These are phyloP conservation scores for Pyrrhosoma nymphula DNA, from an alignment of 2,888 invertebrate species.

Conservation along the genomic window DNA sequence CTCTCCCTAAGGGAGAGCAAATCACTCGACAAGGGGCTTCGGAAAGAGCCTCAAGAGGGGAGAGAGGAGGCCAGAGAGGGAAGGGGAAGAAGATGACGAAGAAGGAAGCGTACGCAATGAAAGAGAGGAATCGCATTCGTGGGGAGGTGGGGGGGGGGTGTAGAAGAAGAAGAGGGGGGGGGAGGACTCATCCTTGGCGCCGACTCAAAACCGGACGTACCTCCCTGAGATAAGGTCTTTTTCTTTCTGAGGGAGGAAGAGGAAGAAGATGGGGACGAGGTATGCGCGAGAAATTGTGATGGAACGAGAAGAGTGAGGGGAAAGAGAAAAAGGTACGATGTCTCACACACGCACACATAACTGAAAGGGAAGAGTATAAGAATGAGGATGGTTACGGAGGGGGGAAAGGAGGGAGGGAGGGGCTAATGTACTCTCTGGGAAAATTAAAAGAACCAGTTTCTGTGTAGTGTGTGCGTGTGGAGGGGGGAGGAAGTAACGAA, in stretches of 20 bases:
- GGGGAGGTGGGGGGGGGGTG: background rate
- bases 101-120: background rate
- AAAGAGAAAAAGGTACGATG: background rate
- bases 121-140: background rate
- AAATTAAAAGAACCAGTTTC: constrained; percentile 35
- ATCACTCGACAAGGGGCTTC: background rate
- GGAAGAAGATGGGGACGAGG: background rate
- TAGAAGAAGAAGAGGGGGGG: background rate
- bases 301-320: background rate
- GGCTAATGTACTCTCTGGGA: constrained; percentile 27
- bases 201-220: background rate
- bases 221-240: background rate
- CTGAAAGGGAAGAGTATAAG: background rate
- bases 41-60: background rate
- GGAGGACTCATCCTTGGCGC: background rate
- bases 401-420: background rate
- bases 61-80: background rate
- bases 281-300: background rate
- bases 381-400: background rate
- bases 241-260: background rate
- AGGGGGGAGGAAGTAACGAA: background rate
- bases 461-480: background rate
- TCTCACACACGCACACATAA: background rate
- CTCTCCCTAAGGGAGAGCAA: background rate
- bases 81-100: background rate